Conservation (phyloP, 2,888 invertebrate genomes). For the Oxyteleia sp. region DNA sequence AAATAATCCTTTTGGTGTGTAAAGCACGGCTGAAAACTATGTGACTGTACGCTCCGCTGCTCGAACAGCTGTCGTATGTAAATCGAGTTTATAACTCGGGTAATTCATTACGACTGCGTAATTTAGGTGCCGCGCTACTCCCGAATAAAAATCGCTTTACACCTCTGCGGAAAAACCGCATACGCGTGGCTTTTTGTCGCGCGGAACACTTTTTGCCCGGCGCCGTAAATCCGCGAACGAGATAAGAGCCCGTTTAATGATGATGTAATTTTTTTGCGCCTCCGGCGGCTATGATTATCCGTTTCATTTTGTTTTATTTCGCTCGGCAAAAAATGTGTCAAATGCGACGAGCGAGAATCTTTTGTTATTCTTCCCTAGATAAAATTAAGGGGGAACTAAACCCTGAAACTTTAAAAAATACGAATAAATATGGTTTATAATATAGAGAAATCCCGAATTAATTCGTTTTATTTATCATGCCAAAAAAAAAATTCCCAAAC, state of each 20-base stretch:
- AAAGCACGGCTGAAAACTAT: conserved; percentile 60
- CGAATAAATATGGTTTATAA: no score
- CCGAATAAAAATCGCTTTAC: conserved; percentile 36
- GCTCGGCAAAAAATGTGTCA: conserved; percentile 33
- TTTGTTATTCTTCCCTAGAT: no score
- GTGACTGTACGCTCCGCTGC: conserved; percentile 51
- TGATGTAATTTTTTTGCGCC: conserved; percentile 7
- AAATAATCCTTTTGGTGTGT: no score
- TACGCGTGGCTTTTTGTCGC: conserved; percentile 25
- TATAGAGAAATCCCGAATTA: no score
- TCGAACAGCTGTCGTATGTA: conserved; percentile 69
- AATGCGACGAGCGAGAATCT: conserved; percentile 8
- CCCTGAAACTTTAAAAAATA: no score
- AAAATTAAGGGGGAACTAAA: no score
- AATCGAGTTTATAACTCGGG: conserved; percentile 57
- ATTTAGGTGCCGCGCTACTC: conserved; percentile 33
- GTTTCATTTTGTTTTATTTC: conserved; percentile 19
- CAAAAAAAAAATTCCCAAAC: no score
- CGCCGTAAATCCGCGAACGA: conserved; percentile 35
- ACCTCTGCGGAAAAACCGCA: conserved; percentile 21
- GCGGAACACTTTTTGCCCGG: conserved; percentile 27
- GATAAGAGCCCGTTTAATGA: conserved; percentile 34
- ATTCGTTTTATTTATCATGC: no score
- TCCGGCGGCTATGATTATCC: conserved; percentile 1
- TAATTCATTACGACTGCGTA: conserved; percentile 50